Base-by-base conservation (phyloP, 2,888 invertebrate genomes). In the Dichetophora obliterata region DNA sequence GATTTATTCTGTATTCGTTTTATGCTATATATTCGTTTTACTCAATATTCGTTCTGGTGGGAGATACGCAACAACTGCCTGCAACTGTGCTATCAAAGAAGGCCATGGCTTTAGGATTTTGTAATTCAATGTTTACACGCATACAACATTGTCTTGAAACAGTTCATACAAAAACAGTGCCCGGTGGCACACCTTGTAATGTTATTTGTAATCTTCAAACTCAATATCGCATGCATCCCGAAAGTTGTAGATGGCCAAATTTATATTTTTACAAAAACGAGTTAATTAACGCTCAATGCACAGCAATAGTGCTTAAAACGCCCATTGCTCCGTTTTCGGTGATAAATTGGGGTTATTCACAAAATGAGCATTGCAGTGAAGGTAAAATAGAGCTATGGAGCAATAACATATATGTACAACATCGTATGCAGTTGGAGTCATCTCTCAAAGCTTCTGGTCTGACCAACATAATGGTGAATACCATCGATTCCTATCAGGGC, bases 401-500 rank as follows among this genome's bases (percentile, higher is more conserved):
- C 95, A 69, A 93, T 95, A 75, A 93, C 94, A 1, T 94, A 0
- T 95, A 95, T 83, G 91, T 91, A 70, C 91, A 91, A 72, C 95
- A 95, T 82, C 92, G 90, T 61, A 83, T 86, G 5, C 80, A 83
- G 1, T 78, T 89, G 2, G 82, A 81, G 27, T 61, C 77, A 8
- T 80, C 82, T 24, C 66, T 86, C 52, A 82, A 82, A 66, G 63
- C 65, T 24, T 57, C 78, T 8, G 82, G 81, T 4, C 80, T 86
- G 77, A 75, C 75, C 4, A 82, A 85, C 11, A 80, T 88, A 4
- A 79, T 77, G 48, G 85, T 88, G 0, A 93, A 94, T 85, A 95
- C 95, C 0, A 93, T 96, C 65, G 96, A 96, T 89, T 93, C 95
- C 80, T 96, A 95, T 90, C 97, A 97, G 89, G 97, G 97, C 0